Base-by-base conservation (phyloP, 2,113 vertebrate genomes). In the Mesitornis unicolor region DNA sequence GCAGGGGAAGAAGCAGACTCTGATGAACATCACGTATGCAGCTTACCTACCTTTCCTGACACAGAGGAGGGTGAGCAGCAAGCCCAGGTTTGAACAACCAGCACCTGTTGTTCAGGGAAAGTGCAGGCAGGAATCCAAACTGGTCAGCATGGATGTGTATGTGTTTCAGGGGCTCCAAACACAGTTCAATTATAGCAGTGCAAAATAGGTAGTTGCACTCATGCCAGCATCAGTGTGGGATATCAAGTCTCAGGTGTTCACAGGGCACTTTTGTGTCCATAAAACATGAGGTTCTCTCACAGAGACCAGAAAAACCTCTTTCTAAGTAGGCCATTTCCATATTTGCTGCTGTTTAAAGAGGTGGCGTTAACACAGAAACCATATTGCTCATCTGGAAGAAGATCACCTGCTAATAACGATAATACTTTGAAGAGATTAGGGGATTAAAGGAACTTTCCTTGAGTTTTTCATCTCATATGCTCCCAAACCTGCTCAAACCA, bases 1-100 rank as follows among this genome's bases (percentile, higher is more conserved):
- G 98, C 95, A 81, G 84, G 45, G 35, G 63, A 92, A 96, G 84
- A 88, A 94, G 87, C 68, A 95, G 21, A 65, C 35, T 63, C 73
- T 33, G 51, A 68, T 97, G 75, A 97, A 75, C 73, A 29, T 56
- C 76, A 92, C 0, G 0, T n/a, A n/a, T 33, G 47, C 76, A 71
- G 56, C 54, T 81, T 45, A 87, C 31, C 43, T 84, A 79, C 64
- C 0, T 1, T 70, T 83, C 59, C 56, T 68, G 65, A 89, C 69
- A 54, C 8, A 38, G 56, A 59, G 28, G 71, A 57, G 50, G 64
- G 43, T 35, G 59, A 87, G 74, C 78, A 90, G 47, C 33, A 73
- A 84, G 71, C 28, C 31, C 43, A 22, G 15, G 33, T 86, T 81
- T 1, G 4, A 82, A 67, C 20, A 83, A 50, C 2, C 10, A 79